Evolutionary conservation across 2,888 invertebrate species (phyloP).

Genomic region (Hylaea fasciaria): DNA sequence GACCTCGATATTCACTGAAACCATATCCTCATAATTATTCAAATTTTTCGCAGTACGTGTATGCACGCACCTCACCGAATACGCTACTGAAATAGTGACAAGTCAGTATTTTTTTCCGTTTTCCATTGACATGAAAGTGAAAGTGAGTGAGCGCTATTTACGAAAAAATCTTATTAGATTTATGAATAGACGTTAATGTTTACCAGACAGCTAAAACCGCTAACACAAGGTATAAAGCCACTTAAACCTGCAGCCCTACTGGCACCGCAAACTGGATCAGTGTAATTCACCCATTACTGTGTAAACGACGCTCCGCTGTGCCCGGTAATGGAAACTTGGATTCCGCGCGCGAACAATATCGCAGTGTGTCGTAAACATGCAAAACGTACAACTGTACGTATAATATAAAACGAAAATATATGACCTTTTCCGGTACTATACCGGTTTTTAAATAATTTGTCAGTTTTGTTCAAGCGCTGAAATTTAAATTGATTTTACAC

Average conservation of each 20-base stretch:
- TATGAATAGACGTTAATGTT: too few species aligned
- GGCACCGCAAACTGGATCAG: constrained; percentile 16
- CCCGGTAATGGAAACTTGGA: constrained; percentile 48
- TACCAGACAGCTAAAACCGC: constrained; percentile 3
- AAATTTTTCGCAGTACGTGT: too few species aligned
- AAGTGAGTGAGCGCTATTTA: too few species aligned
- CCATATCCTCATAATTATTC: too few species aligned
- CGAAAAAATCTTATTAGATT: too few species aligned
- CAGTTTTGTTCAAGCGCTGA: neutral
- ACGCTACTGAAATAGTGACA: too few species aligned
- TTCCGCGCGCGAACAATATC: constrained; percentile 46
- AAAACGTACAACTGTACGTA: constrained; percentile 33
- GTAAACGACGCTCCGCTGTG: constrained; percentile 38
- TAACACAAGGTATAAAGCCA: neutral
- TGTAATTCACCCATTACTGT: constrained; percentile 37
- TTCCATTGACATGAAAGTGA: too few species aligned
- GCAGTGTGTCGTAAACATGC: constrained; percentile 48
- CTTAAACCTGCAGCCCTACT: constrained; percentile 1
- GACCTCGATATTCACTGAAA: too few species aligned
- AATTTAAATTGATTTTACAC: too few species aligned
- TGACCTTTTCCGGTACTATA: constrained; percentile 6
- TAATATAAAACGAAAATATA: neutral
- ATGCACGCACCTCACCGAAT: too few species aligned
- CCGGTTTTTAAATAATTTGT: neutral
- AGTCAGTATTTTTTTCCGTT: too few species aligned